Conservation (phyloP, 2,888 invertebrate genomes). For the Heteromurus nitidus region DNA sequence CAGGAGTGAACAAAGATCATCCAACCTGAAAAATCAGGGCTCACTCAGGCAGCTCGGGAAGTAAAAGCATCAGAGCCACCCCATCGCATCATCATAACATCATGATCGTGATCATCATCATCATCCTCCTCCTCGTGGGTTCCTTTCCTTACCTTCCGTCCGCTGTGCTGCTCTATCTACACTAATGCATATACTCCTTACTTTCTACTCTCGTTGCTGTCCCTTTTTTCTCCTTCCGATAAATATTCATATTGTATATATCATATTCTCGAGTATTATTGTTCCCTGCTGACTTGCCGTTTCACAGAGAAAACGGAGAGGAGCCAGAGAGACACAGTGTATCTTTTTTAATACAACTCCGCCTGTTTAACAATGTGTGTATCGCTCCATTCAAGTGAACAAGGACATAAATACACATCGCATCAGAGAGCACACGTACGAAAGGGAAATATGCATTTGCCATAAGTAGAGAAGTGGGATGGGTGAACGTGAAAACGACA, state of each 20-base stretch:
- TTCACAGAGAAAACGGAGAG: neutral
- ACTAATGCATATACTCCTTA: no score
- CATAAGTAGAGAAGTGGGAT: conserved; percentile 9
- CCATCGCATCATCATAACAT: conserved; percentile 12
- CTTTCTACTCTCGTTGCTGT: conserved; percentile 28
- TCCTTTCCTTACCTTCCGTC: conserved; percentile 53
- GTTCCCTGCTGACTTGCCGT: conserved; percentile 52
- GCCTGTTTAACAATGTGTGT: conserved; percentile 8
- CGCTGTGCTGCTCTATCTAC: no score
- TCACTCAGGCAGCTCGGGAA: conserved; percentile 48
- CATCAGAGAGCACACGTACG: conserved; percentile 15
- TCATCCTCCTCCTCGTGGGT: conserved; percentile 12
- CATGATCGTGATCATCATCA: conserved; percentile 25
- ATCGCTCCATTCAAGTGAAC: conserved; percentile 39
- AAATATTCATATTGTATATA: conserved; percentile 57
- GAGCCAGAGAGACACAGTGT: no score
- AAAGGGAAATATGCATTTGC: conserved; percentile 2
- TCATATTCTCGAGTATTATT: conserved; percentile 45
- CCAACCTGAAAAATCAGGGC: conserved; percentile 73
- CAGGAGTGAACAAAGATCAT: conserved; percentile 71
- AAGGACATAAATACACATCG: conserved; percentile 39
- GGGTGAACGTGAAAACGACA: conserved; percentile 50
- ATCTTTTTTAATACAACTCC: no score
- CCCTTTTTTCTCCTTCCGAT: conserved; percentile 34
- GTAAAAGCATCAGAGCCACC: conserved; percentile 44